Evolutionary conservation across 1,140 invertebrate species (phyloP), one percentile per base, ranked within the genome.

Genomic region (Drosophila pectinifera): DNA sequence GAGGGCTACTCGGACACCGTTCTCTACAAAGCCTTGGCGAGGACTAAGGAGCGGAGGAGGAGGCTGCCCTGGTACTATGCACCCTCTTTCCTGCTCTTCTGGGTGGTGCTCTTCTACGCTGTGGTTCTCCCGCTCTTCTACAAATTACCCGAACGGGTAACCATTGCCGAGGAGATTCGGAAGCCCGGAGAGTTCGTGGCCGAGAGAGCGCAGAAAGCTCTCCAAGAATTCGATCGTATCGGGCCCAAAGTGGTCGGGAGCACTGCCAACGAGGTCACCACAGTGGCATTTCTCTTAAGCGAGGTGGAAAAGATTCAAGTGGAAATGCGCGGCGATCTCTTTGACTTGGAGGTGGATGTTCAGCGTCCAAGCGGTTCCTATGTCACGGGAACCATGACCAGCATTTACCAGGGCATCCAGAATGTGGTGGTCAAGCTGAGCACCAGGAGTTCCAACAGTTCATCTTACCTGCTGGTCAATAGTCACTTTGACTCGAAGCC

Each of bases 401-500:
- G 94, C 90, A 94, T 95, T 62, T 96, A 95, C 67, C 93, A 92
- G 82, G 94, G 94, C 72, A 93, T 96, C 36, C 95, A 95, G 78
- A 98, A 98, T 93, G 94, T 98, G 46, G 93, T 97, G 36, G 96
- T 96, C 1, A 95, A 95, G 92, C 92, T 98, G 43, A 94, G 95
- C 26, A 92, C 94, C 0, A 92, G 92, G 70, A 80, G 72, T 36
- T 61, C 53, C 1, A 81, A 73, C 0, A 86, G 82, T 26, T 38
- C 86, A 43, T 69, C 76, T 0, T 77, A 96, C 90, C 93, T 99
- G 57, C 93, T 99, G 43, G 94, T 99, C 51, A 99, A 99, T 93
- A 98, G 98, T 92, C 98, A 99, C 93, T 98, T 96, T 93, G 98
- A 99, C 93, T 95, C 96, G 45, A 96, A 98, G 84, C 93, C 96